Evolutionary conservation across 92 coral and sea anemone genomes (phyloP), one percentile per base, ranked within the genome.

Genomic region (Virgularia gustaviana): DNA sequence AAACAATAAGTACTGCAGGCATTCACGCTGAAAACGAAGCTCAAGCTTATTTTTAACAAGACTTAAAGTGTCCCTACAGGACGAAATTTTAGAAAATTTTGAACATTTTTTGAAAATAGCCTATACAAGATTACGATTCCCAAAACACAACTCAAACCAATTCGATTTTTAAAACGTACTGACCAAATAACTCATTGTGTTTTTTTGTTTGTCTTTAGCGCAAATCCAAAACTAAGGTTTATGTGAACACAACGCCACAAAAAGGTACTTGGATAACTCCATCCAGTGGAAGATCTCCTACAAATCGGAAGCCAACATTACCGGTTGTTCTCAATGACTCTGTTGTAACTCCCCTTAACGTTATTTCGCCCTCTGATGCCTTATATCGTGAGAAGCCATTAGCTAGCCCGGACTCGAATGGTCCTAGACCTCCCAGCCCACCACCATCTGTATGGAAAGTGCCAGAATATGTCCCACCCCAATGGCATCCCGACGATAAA

Each of bases 381-480:
- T 24, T 68, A 19, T 68, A 68, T 23, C 75, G 55, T 11, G 75
- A 68, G 61, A 68, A 68, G n/a, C 43, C 61, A 30, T 68, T 45
- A 47, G 55, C 37, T 12, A 68, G 75, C 31, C 75, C 98, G 2
- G 98, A 92, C 25, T 84, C 83, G 0, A 82, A 85, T 57, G 98
- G 89, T 39, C 80, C 88, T 45, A 75, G 77, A 45, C 88, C 90
- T 35, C 90, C 96, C 1, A 89, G 92, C 39, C 98, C 98, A 64
- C 98, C 98, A 79, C 96, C 96, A 15, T 92, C 98, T 78, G 98
- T 92, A 27, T 92, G 98, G 98, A 92, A 92, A 77, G 98, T 92
- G 49, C 96, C 98, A 47, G 96, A 89, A 75, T 92, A 92, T 76
- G 98, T 92, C 3, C 96, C 90, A 47, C 98, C 98, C 34, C 81